Percentiles rank a stretch among this genome's conserved stretches.
phyloP scores from a whole-genome alignment of 2,113 vertebrate species.

The Apodemus sylvaticus region DNA sequence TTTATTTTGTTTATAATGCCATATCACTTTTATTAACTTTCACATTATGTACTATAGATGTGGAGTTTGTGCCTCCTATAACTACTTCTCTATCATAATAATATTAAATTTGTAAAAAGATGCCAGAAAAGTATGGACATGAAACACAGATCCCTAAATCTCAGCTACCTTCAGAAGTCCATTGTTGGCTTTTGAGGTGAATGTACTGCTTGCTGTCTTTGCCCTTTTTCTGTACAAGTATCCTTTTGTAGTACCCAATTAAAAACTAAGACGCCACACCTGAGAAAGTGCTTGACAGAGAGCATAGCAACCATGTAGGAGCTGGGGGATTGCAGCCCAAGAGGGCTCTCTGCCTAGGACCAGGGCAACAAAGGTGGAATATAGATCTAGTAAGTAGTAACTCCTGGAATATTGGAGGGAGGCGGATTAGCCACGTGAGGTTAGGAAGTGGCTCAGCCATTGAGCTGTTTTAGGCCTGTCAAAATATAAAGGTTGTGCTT shows the following conservation, averaged over 20 bases:
- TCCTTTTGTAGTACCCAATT: not conserved
- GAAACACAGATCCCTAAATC: not conserved
- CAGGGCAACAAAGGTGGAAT: no score
- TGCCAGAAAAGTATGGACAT: slow-evolving; percentile 1
- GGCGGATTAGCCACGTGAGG: no score
- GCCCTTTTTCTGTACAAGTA: not conserved
- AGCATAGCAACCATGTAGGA: no score
- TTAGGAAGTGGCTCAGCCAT: no score
- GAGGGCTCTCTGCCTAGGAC: no score
- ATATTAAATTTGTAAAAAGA: not conserved
- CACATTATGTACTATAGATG: not conserved
- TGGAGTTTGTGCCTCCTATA: not conserved
- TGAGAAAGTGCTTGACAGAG: no score
- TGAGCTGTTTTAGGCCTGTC: no score
- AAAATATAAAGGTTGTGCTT: no score
- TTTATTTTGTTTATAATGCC: not conserved
- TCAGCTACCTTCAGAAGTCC: not conserved
- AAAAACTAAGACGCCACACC: no score
- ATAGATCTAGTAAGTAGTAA: no score
- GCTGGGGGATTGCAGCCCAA: no score
- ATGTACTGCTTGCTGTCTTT: not conserved
- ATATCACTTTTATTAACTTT: not conserved
- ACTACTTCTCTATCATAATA: not conserved
- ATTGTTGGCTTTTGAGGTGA: not conserved
- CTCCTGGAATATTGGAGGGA: no score